Conservation (phyloP, 1,140 invertebrate species). For the Bombus balteatus region DNA sequence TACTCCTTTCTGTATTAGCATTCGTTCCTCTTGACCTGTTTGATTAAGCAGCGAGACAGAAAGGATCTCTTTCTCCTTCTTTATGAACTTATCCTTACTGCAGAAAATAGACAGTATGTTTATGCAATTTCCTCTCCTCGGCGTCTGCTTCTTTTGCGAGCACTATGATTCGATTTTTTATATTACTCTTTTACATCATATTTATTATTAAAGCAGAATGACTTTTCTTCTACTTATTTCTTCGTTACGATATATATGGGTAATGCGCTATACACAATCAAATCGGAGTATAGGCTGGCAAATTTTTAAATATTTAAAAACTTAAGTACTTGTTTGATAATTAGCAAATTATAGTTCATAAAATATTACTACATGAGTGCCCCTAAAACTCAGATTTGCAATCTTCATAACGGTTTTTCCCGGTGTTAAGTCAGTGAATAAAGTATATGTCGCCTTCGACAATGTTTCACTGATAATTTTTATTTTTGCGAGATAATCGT, state of each 20-base stretch:
- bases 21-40: slow-evolving; percentile 9
- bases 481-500: background rate
- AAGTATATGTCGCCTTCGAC: background rate
- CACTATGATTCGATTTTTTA: slow-evolving; percentile 34
- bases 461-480: background rate
- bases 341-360: too few species aligned
- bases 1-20: background rate
- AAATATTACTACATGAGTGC: too few species aligned
- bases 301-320: too few species aligned
- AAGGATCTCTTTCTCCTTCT: background rate
- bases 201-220: background rate
- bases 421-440: too few species aligned
- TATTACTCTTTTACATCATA: slow-evolving; percentile 37
- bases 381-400: too few species aligned
- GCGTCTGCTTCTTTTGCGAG: background rate
- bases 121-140: slow-evolving; percentile 17
- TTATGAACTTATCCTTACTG: slow-evolving; percentile 9
- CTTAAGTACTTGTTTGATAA: too few species aligned
- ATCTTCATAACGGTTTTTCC: too few species aligned
- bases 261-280: too few species aligned
- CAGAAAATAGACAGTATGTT: slow-evolving; percentile 16
- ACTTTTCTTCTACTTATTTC: background rate
- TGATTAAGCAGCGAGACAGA: slow-evolving; percentile 19
- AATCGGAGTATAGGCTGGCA: too few species aligned
- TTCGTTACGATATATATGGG: too few species aligned